A percentile compares a stretch with the other conserved stretches of the same genome.
These are phyloP conservation scores for Eremophila alpestris DNA, from an alignment of 2,797 vertebrate species.

Conservation along the genomic window DNA sequence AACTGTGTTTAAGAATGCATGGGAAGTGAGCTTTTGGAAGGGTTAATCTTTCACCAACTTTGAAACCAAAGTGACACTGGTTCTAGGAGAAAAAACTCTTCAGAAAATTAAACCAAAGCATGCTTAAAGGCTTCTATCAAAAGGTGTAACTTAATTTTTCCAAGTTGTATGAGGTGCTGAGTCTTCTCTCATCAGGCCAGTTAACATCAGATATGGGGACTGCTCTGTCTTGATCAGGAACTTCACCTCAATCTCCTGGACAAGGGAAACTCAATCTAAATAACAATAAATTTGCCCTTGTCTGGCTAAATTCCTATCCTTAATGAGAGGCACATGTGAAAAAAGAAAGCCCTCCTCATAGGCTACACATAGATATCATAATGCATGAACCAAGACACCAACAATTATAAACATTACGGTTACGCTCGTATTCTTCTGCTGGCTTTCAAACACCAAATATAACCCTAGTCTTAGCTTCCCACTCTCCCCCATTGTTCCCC, in stretches of 20 bases:
- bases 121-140: background rate
- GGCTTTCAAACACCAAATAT: background rate
- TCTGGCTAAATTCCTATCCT: background rate
- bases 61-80: background rate
- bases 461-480: background rate
- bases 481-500: background rate
- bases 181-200: background rate
- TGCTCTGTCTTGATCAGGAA: background rate
- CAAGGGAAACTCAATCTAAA: background rate
- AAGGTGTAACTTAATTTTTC: background rate
- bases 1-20: background rate
- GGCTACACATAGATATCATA: background rate
- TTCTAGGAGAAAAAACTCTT: background rate
- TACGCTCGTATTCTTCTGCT: background rate
- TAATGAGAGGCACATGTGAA: background rate
- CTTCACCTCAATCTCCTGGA: background rate
- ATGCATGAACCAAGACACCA: background rate
- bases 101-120: background rate
- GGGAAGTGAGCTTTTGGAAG: background rate
- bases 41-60: background rate
- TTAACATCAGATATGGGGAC: background rate
- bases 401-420: accelerated
- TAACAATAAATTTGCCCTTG: background rate
- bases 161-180: background rate
- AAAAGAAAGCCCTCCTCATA: background rate